Conservation (phyloP, 2,888 invertebrate species). For the Torymus aiolomorphi region DNA sequence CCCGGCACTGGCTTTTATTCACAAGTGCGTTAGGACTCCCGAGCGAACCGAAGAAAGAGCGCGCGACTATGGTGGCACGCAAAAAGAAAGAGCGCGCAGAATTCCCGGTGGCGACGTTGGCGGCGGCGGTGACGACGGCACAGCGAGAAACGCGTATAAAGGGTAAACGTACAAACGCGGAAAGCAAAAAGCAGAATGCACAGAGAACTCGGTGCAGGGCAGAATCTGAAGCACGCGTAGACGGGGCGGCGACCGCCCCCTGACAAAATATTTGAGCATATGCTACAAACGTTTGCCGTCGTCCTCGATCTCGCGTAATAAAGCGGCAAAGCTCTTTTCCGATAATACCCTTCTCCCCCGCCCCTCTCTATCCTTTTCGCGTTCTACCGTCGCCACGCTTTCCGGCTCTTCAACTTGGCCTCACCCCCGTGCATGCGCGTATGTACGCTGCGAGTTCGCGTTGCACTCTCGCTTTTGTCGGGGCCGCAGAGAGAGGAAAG, state of each 20-base stretch:
- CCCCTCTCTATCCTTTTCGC: neutral
- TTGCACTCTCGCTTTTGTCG: no score
- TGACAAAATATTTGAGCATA: conserved; percentile 67
- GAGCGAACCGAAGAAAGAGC: conserved; percentile 9
- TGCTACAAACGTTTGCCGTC: conserved; percentile 64
- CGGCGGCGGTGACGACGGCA: no score
- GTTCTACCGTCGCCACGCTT: neutral
- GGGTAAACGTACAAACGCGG: neutral
- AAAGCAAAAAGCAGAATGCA: neutral
- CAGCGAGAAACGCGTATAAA: neutral
- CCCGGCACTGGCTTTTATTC: neutral
- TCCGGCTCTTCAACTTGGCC: conserved; percentile 26
- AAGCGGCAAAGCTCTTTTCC: conserved; percentile 67
- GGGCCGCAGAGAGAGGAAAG: no score
- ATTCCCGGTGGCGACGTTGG: no score
- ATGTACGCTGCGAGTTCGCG: no score
- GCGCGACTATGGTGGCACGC: neutral
- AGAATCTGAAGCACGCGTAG: neutral
- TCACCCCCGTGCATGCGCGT: no score
- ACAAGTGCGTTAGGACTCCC: conserved; percentile 6
- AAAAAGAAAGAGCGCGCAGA: conserved; percentile 2
- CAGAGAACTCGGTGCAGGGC: neutral
- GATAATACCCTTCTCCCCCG: conserved; percentile 61
- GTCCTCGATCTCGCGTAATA: conserved; percentile 64
- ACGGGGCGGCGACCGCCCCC: neutral